Evolutionary conservation across 1,140 invertebrate species (phyloP).

Genomic region (Limonius californicus): DNA sequence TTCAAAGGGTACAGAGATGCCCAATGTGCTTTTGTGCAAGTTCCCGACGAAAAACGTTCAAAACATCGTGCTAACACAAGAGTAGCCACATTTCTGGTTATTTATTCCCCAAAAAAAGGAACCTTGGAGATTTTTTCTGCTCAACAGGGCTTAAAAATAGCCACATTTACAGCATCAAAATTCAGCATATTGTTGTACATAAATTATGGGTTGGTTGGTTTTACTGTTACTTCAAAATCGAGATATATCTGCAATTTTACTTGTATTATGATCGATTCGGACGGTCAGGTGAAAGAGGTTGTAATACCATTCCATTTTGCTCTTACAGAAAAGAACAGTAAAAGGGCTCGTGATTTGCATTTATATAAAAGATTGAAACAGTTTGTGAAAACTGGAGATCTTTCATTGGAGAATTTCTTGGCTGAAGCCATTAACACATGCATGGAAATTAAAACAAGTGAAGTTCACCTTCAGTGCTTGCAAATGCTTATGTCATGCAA

Average conservation of each 20-base stretch:
- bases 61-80: constrained; percentile 45
- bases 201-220: constrained; percentile 74
- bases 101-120: constrained; percentile 81
- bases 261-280: constrained; percentile 77
- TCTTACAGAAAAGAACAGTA: constrained; percentile 81
- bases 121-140: constrained; percentile 83
- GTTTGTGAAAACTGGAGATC: constrained; percentile 58
- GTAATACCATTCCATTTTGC: constrained; percentile 86
- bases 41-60: constrained; percentile 56
- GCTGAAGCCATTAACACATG: constrained; percentile 54
- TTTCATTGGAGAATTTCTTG: constrained; percentile 50
- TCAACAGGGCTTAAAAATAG: constrained; percentile 81
- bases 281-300: constrained; percentile 76
- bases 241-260: constrained; percentile 52
- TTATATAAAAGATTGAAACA: constrained; percentile 75
- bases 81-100: constrained; percentile 73
- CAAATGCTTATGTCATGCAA: constrained; percentile 66
- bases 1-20: constrained; percentile 95
- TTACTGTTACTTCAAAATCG: constrained; percentile 52
- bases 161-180: constrained; percentile 85
- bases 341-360: constrained; percentile 81
- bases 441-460: constrained; percentile 67
- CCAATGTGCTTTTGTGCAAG: constrained; percentile 86
- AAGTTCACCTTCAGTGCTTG: constrained; percentile 66
- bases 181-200: constrained; percentile 74